Evolutionary conservation across 2,797 vertebrate species (phyloP), one percentile per base, ranked within the genome.

Genomic region (Chrosomus eos): DNA sequence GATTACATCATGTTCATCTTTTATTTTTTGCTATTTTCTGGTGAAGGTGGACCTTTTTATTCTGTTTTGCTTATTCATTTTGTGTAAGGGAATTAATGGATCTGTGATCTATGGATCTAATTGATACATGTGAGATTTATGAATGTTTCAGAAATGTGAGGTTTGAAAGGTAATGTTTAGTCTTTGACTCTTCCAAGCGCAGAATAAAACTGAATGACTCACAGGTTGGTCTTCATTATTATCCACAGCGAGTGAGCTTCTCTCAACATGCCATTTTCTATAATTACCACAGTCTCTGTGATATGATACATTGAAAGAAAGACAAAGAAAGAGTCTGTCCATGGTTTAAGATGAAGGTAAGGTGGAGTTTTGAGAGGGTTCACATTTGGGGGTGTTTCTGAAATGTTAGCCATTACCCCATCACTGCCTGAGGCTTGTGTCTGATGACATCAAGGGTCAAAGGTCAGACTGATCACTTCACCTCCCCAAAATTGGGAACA

Each of bases 221-320:
- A 75, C 71, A 76, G 60, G 60, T 74, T 60, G 78, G 26, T 81
- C 58, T 62, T 80, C 67, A 66, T 81, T 73, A 72, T 79, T 38
- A 45, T 80, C 66, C 21, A 43, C n/a, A 79, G 18, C 28, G 40
- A 48, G 75, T 43, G 60, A 58, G 33, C 13, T 28, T 75, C 79
- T 86, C 64, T 86, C 53, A 70, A 68, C 72, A 77, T 86, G 67
- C 48, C 33, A 75, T 76, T 82, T 82, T 64, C 78, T 86, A n/a
- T 80, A 83, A 83, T 83, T 67, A 62, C 80, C 53, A 75, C 60
- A 76, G 60, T 75, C 60, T 67, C 60, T 76, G 71, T 83, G 81
- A 75, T 36, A 60, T 84, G 66, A 84, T 79, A 81, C 48, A 48
- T 36, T 36, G 31, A 71, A 45, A 62, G 36, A 70, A 28, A 79